Percentiles rank a stretch among this genome's conserved stretches.
Conservation (phyloP, 1,140 invertebrate species). For the Drosophila yakuba region DNA sequence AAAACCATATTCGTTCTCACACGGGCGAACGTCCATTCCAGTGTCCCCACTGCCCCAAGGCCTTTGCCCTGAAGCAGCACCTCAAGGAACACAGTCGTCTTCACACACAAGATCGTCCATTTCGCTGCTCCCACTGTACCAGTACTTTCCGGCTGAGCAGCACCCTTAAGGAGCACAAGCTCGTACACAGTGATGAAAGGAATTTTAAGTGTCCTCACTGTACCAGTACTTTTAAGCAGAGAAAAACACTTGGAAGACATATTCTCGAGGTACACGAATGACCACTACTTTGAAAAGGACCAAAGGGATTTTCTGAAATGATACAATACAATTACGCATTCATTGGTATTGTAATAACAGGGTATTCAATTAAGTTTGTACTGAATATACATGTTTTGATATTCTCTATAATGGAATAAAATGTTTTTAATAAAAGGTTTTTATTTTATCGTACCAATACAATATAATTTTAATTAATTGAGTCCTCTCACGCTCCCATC, state of each 20-base stretch:
- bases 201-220: conserved; percentile 9
- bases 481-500: neutral
- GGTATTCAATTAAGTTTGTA: neutral
- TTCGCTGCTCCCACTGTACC: conserved; percentile 9
- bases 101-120: conserved; percentile 6
- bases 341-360: neutral
- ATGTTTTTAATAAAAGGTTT: too few species aligned
- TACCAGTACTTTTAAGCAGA: conserved; percentile 2
- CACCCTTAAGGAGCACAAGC: conserved; percentile 3
- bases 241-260: conserved; percentile 10
- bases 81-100: conserved; percentile 5
- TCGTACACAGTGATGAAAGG: neutral
- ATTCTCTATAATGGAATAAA: neutral
- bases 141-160: conserved; percentile 1
- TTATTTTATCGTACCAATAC: too few species aligned
- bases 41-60: conserved; percentile 11
- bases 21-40: conserved; percentile 10
- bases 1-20: conserved; percentile 1
- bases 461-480: neutral
- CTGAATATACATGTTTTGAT: neutral
- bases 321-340: neutral
- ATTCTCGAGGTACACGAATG: neutral
- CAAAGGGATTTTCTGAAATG: neutral
- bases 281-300: neutral
- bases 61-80: conserved; percentile 13